Conservation (phyloP, 2,797 vertebrate genomes). For the Pipistrellus pygmaeus region DNA sequence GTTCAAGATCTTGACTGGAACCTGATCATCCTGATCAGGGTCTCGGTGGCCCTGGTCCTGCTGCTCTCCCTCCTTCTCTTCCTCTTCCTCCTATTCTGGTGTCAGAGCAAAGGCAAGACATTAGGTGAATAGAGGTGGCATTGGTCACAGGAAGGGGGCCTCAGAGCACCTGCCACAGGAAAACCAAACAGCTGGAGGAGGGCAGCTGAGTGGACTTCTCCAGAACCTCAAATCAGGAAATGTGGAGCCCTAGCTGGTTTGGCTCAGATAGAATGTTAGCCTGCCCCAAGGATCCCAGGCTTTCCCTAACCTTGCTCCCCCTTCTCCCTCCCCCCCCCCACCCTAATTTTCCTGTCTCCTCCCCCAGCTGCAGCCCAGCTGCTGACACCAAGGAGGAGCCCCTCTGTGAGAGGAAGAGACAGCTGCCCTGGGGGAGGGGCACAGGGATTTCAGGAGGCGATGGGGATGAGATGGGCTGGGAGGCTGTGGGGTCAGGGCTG, state of each 20-base stretch:
- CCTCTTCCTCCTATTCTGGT: not conserved
- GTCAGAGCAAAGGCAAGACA: not conserved
- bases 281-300: not conserved
- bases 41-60: rapidly evolving
- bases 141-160: rapidly evolving
- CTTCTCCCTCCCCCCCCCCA: too few species aligned
- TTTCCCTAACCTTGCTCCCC: too few species aligned
- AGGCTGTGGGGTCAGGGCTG: rapidly evolving
- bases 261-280: rapidly evolving
- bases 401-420: conserved; percentile 4
- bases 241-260: not conserved
- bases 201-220: too few species aligned
- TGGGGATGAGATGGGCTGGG: not conserved
- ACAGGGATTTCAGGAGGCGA: too few species aligned
- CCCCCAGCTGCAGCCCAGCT: not conserved
- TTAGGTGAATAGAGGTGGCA: not conserved
- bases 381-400: not conserved
- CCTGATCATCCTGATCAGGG: not conserved
- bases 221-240: not conserved
- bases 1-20: not conserved
- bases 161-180: not conserved
- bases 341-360: not conserved
- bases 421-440: too few species aligned
- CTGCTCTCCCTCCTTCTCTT: not conserved
- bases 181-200: not conserved